Evolutionary conservation across 2,888 invertebrate species (phyloP), one percentile per base, ranked within the genome.

Genomic region (Reticulitermes lucifugus): DNA sequence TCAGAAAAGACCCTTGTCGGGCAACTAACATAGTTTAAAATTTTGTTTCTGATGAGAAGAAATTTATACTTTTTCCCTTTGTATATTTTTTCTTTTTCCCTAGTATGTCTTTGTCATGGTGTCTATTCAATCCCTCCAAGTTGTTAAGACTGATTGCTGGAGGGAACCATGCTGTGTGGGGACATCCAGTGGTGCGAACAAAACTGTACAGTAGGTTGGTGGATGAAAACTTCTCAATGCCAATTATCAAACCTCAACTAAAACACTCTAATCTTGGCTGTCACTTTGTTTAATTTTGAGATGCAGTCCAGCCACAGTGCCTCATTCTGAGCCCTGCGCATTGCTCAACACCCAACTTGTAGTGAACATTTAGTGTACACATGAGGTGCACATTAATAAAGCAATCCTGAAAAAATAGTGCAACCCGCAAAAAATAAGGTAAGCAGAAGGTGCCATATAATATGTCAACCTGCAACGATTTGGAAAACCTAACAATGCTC

Each of bases 1-100:
- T 94, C 94, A 94, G 94, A 94, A 94, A 94, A 94, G 94, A 94
- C 93, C 94, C 93, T 93, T 93, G 90, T 89, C 90, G 93, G 93
- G 93, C 93, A 93, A 93, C 93, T 93, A 93, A 93, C 93, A 81
- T 83, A 83, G 84, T 60, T 85, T 83, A 18, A 77, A 81, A 59
- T 41, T 81, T 79, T 60, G 46, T 70, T 65, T 81, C 70, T 43
- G 81, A 70, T 41, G 65, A 81, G 46, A 51, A n/a, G 41, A 22
- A 77, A 46, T 77, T 51, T 77, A 51, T 77, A 46, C 46, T 51
- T 3, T 41, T 73, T 41, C 35, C 41, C 41, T 51, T 51, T 77
- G 5, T 46, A n/a, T n/a, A 9, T 46, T 7, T 77, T 46, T 51
- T 46, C 7, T 77, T 43, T 51, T 77, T 77, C 51, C n/a, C 29